phyloP scores from a whole-genome alignment of 2,888 invertebrate species.

The Cryptosula pallasiana region DNA sequence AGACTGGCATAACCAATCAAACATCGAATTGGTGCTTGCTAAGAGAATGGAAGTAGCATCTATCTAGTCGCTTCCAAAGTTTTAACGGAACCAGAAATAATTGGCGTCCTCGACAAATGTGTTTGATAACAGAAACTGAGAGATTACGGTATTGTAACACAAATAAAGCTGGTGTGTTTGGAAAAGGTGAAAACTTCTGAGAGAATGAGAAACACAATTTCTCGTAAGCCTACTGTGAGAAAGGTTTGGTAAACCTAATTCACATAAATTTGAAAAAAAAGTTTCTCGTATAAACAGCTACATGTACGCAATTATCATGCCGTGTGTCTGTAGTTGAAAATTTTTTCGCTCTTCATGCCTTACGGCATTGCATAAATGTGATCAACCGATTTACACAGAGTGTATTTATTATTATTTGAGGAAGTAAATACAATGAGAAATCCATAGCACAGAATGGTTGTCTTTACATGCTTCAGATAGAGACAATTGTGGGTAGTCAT shows the following conservation, averaged over 20 bases:
- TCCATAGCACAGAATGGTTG: slow-evolving; percentile 1
- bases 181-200: too few species aligned
- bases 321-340: too few species aligned
- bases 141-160: not conserved
- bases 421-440: not conserved
- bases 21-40: not conserved
- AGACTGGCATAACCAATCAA: not conserved
- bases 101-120: not conserved
- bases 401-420: not conserved
- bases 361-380: too few species aligned
- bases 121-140: not conserved
- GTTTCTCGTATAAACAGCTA: too few species aligned
- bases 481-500: not conserved
- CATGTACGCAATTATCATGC: too few species aligned
- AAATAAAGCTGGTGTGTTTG: not conserved
- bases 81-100: not conserved
- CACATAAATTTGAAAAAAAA: too few species aligned
- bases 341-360: too few species aligned
- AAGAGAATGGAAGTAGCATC: not conserved
- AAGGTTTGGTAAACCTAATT: too few species aligned
- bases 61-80: not conserved
- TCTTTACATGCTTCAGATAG: not conserved
- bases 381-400: too few species aligned
- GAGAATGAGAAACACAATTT: too few species aligned
- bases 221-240: too few species aligned